phyloP scores from a whole-genome alignment of 1,140 invertebrate genomes.

The Sarcophaga peregrina region DNA sequence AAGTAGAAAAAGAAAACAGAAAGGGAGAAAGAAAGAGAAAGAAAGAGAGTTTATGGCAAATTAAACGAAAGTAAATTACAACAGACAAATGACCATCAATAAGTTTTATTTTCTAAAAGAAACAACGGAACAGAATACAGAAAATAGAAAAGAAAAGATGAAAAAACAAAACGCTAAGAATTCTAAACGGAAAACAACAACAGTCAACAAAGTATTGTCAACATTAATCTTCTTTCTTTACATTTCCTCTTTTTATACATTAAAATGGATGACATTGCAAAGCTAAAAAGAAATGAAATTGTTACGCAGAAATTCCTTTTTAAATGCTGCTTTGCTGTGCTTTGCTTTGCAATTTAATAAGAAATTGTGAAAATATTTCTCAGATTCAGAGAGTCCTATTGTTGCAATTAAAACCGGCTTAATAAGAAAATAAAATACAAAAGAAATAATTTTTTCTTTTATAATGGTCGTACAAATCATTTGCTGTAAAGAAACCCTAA shows the following conservation, averaged over 20 bases:
- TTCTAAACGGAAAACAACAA: background rate
- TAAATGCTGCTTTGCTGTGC: no score
- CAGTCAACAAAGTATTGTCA: background rate
- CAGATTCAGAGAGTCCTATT: no score
- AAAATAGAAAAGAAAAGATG: background rate
- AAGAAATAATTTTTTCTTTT: no score
- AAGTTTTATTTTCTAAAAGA: background rate
- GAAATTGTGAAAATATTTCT: no score
- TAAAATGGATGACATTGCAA: background rate
- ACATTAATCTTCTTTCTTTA: background rate
- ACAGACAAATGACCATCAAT: constrained; percentile 12
- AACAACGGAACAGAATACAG: background rate
- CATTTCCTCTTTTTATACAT: background rate
- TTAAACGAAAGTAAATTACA: constrained; percentile 4
- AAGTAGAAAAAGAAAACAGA: no score
- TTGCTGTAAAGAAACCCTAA: no score
- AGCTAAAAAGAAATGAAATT: background rate
- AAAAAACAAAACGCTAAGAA: no score
- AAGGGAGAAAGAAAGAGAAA: background rate
- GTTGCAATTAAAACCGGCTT: no score
- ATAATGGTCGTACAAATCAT: no score
- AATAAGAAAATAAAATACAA: no score
- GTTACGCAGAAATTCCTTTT: no score
- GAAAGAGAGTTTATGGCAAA: background rate
- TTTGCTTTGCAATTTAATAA: no score